phyloP scores from a whole-genome alignment of 1,140 invertebrate species.

The Protaetia brevitarsis region DNA sequence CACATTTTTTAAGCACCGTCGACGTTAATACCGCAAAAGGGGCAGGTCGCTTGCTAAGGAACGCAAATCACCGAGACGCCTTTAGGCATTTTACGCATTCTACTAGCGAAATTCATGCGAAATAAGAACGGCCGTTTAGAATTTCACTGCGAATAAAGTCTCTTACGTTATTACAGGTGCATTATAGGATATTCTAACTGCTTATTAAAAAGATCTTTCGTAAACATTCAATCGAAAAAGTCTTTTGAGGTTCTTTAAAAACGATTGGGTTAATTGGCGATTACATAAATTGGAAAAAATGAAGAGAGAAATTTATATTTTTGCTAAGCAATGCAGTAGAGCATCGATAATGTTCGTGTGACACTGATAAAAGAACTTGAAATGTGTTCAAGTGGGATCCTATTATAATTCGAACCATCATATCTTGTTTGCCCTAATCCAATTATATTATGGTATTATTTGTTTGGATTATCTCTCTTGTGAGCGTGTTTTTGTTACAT shows the following conservation, averaged over 20 bases:
- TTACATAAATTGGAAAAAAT: not conserved
- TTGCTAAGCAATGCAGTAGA: not conserved
- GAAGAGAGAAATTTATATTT: not conserved
- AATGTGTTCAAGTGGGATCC: not conserved
- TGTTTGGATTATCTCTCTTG: not conserved
- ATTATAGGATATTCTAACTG: not conserved
- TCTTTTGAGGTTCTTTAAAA: no score
- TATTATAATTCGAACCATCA: not conserved
- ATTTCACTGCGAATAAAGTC: not conserved
- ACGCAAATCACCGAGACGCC: not conserved
- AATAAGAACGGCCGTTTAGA: not conserved
- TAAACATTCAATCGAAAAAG: no score
- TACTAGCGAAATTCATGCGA: not conserved
- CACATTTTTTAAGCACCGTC: not conserved
- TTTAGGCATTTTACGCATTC: not conserved
- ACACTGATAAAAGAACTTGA: not conserved
- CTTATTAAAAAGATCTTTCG: no score
- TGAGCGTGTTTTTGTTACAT: not conserved
- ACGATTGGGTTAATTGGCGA: no score
- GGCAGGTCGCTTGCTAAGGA: no score
- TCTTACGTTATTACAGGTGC: not conserved
- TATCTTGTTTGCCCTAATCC: not conserved
- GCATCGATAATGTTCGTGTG: not conserved
- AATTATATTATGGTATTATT: not conserved
- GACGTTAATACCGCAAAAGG: not conserved